phyloP scores from a whole-genome alignment of 2,113 vertebrate genomes.

The Prolemur simus region DNA sequence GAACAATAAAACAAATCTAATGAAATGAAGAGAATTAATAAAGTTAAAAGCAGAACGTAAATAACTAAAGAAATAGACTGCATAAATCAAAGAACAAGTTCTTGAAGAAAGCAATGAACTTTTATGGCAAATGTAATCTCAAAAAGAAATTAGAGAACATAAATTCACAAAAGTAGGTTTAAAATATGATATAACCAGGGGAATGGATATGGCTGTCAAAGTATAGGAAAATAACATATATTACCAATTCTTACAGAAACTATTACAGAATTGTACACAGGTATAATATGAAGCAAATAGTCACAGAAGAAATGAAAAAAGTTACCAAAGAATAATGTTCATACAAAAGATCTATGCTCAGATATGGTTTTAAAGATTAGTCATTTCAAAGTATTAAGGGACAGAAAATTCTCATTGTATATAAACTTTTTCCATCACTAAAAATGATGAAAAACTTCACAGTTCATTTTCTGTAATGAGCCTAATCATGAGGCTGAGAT shows the following conservation, averaged over 20 bases:
- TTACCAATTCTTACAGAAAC: neutral
- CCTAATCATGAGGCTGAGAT: neutral
- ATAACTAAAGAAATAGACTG: neutral
- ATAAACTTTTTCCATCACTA: neutral
- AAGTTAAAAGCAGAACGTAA: slow-evolving; percentile 36
- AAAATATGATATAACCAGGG: neutral
- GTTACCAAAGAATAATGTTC: neutral
- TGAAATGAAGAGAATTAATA: slow-evolving; percentile 9
- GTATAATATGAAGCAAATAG: neutral
- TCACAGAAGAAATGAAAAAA: neutral
- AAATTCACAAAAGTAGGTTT: slow-evolving; percentile 43
- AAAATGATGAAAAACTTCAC: neutral
- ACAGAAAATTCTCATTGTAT: neutral
- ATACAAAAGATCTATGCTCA: neutral
- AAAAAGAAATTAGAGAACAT: neutral
- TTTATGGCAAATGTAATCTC: slow-evolving; percentile 13
- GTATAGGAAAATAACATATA: neutral
- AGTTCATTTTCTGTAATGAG: neutral
- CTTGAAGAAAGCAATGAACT: neutral
- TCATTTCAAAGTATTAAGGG: slow-evolving; percentile 24
- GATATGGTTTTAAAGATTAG: neutral
- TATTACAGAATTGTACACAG: neutral
- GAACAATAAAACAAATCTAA: neutral
- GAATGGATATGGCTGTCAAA: neutral
- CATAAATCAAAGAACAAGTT: neutral